Evolutionary conservation across 2,888 invertebrate genomes (phyloP), one percentile per base, ranked within the genome.

Genomic region (Smittia sp.): DNA sequence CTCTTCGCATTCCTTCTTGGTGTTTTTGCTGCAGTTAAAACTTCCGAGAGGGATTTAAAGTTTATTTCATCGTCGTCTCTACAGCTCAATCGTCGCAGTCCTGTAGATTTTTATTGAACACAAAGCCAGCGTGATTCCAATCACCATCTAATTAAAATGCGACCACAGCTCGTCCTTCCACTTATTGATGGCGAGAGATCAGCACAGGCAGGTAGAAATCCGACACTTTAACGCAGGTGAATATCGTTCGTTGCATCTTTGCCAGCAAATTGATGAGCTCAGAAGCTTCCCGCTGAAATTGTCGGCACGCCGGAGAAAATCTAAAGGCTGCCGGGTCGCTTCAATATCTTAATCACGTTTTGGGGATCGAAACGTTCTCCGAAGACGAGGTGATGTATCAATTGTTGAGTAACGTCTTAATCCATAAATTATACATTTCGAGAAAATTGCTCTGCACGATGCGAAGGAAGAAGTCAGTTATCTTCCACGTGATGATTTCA

Each of bases 111-210:
- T 46, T 46, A 46, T 15, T 46, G 46, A 46, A 6, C 46, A 11
- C 46, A 46, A 32, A 32, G 32, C 9, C 68, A 68, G 68, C 68
- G 46, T 68, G 68, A 41, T 39, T 41, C 46, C 68, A 68, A 68
- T 68, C 68, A 46, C 68, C 68, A 68, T 41, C 68, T 39, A 68
- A 68, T 68, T 68, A 68, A 68, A 27, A 68, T 41, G 39, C 68
- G 68, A 68, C 68, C 68, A 68, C 68, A 68, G 22, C 24, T 68
- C 68, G 68, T 68, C 68, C 68, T 68, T 68, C 68, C 68, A 68
- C 68, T 68, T 68, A 68, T 41, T 66, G 32, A 20, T 11, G 11
- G 38, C 38, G 11, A 38, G 38, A 46, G 11, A 46, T 46, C 11
- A 46, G 2, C 46, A 2, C 15, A 9, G 11, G 11, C 46, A 46